A percentile compares a stretch with the other conserved stretches of the same genome.
phyloP scores from a whole-genome alignment of 2,797 vertebrate species.

The Erethizon dorsatum region DNA sequence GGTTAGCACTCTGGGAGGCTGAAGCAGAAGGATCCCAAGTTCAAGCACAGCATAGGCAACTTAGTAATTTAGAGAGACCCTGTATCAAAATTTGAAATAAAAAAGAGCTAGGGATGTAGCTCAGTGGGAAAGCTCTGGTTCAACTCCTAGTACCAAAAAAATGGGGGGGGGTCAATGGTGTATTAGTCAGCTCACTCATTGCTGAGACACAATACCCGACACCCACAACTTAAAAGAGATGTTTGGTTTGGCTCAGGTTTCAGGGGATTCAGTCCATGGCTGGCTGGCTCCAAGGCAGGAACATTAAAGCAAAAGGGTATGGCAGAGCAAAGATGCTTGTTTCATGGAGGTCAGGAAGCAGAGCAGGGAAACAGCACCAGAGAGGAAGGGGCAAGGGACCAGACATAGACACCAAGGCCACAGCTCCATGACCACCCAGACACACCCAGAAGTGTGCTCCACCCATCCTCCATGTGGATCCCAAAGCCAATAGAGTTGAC shows the following conservation, averaged over 20 bases:
- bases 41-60: background rate
- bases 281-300: background rate
- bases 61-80: background rate
- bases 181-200: background rate
- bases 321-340: background rate
- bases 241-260: background rate
- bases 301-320: background rate
- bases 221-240: background rate
- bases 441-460: background rate
- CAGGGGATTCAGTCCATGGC: background rate
- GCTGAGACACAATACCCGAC: background rate
- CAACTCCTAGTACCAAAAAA: background rate
- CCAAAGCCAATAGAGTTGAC: background rate
- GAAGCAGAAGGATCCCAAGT: background rate
- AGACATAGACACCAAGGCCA: background rate
- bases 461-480: background rate
- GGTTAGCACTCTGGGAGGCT: background rate
- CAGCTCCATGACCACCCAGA: background rate
- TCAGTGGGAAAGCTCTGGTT: background rate
- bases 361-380: background rate
- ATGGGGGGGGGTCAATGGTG: background rate
- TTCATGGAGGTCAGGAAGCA: background rate
- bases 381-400: background rate
- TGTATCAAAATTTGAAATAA: background rate
- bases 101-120: background rate